Conservation (phyloP, 2,888 invertebrate species). For the Notodonta ziczac region DNA sequence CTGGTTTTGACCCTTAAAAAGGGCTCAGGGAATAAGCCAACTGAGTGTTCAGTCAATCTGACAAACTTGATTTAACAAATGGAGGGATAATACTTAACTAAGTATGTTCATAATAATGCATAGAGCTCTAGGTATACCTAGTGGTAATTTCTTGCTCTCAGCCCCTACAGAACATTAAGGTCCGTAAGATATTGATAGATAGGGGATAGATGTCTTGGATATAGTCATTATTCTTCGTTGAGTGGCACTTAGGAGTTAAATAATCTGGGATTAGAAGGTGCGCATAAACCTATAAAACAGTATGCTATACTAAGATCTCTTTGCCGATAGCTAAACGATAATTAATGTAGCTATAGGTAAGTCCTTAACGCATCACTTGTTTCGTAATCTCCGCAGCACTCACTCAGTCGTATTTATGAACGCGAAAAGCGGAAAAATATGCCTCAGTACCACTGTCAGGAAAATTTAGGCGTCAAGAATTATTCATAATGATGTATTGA, state of each 20-base stretch:
- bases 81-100: background rate
- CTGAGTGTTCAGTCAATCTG: background rate
- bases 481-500: conserved; percentile 32
- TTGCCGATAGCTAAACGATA: no score
- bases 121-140: background rate
- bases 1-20: background rate
- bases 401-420: background rate
- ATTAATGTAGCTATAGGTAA: no score
- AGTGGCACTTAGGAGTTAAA: no score
- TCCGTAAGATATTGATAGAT: no score
- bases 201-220: no score
- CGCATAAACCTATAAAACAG: no score
- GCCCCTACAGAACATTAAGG: background rate
- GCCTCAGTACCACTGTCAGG: conserved; percentile 11
- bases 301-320: no score
- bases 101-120: background rate
- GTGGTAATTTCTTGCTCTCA: background rate
- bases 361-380: background rate
- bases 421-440: background rate
- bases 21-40: background rate
- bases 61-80: background rate
- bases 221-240: no score
- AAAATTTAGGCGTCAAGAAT: conserved; percentile 23
- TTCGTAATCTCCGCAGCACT: background rate
- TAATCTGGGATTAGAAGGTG: no score